phyloP scores from a whole-genome alignment of 2,113 vertebrate genomes.

The Pollimyrus isidori region DNA sequence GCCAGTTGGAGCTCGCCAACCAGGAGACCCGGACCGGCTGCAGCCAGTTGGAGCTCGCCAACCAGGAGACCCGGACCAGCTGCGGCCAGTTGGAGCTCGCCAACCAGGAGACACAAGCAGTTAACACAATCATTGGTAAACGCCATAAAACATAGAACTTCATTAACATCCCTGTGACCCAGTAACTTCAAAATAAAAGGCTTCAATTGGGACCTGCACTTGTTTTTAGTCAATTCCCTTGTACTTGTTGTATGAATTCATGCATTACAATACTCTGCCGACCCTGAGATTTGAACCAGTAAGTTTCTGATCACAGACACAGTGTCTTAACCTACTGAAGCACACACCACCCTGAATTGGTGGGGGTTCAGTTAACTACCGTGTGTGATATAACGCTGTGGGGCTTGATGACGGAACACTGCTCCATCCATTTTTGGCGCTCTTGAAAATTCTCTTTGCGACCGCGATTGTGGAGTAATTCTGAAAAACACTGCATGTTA shows the following conservation, averaged over 20 bases:
- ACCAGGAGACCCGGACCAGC: neutral
- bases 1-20: neutral
- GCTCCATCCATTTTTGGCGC: neutral
- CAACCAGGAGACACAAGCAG: neutral
- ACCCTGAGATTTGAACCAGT: neutral
- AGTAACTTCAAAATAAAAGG: neutral
- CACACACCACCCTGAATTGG: neutral
- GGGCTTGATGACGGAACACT: neutral
- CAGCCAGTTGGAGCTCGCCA: neutral
- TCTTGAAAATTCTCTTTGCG: constrained; percentile 47
- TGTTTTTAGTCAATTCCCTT: neutral
- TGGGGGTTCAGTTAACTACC: neutral
- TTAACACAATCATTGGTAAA: neutral
- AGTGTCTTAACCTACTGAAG: neutral
- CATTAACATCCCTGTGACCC: neutral
- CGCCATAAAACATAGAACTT: neutral
- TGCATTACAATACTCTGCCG: neutral
- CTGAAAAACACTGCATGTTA: constrained; percentile 40
- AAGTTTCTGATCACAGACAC: neutral
- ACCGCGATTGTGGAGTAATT: constrained; percentile 63
- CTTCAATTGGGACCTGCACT: neutral
- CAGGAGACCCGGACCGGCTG: neutral
- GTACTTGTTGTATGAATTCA: neutral
- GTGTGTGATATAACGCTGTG: neutral
- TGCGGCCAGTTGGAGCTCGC: neutral